Evolutionary conservation across 2,797 vertebrate genomes (phyloP), one percentile per base, ranked within the genome.

Genomic region (Phrynocephalus vlangalii): DNA sequence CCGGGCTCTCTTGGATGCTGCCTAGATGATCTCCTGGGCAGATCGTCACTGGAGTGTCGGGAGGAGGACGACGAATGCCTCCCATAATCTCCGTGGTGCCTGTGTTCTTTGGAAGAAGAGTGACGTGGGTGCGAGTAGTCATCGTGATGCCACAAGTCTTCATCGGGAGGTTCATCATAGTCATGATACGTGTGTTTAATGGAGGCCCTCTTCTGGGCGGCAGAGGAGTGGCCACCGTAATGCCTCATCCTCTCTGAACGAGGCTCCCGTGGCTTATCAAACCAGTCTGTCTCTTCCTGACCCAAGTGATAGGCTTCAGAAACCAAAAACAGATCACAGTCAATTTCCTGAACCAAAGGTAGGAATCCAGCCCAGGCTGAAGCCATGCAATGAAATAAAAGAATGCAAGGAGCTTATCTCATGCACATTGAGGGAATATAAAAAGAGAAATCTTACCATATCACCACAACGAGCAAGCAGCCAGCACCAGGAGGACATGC

Each of bases 201-300:
- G 3, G 99, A 97, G 94, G 97, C 94, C 93, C 98, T 98, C 95
- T 98, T 98, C 96, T 98, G 97, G 7, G 98, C 96, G 89, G 99
- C 97, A 92, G 98, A 96, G 91, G 97, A 95, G 89, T 99, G 98
- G 95, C 98, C 94, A 94, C 98, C 96, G 48, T 99, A 98, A 97
- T 99, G 98, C 95, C 98, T 98, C 95, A 98, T 98, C 87, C 98
- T 98, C 92, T 99, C 98, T 33, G 98, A 97, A 90, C 98, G 98
- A 52, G 97, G 97, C 94, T 99, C 99, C 86, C 98, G 97, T 89
- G 99, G 99, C 94, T 99, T 99, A 96, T 99, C 99, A 97, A 99
- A 99, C 99, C 99, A 99, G 96, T 99, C 99, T 88, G 99, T 99
- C 97, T 99, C 99, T 94, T 99, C 99, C 98, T 99, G 99, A 95